These are phyloP conservation scores for Ectropis grisescens DNA, from an alignment of 1,140 invertebrate genomes.

Conservation along the genomic window DNA sequence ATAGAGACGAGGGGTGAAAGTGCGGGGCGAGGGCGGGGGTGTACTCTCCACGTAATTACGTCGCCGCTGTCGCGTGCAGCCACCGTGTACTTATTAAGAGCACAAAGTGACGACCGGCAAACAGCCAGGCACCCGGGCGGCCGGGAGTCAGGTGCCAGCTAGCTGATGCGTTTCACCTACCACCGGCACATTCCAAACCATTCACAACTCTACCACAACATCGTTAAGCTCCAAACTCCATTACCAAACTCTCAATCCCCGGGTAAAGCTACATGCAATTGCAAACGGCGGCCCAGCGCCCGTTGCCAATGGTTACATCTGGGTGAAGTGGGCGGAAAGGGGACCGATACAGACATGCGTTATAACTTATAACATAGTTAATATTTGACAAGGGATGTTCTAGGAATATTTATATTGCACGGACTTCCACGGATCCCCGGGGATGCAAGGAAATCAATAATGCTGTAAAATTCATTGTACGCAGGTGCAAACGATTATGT, in stretches of 20 bases:
- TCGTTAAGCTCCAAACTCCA: not conserved
- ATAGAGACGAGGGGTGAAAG: not conserved
- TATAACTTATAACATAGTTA: slow-evolving; percentile 26
- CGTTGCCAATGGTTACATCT: slow-evolving; percentile 58
- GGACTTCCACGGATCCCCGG: not conserved
- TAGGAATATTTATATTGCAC: slow-evolving; percentile 4
- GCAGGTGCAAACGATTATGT: too few relatives aligned
- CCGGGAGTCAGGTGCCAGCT: slow-evolving; percentile 43
- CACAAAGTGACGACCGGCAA: slow-evolving; percentile 43
- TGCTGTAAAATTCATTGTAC: not conserved
- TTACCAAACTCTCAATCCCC: not conserved
- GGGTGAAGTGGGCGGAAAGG: slow-evolving; percentile 11
- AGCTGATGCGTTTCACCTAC: slow-evolving; percentile 40
- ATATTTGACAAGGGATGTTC: slow-evolving; percentile 27
- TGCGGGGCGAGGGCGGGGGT: not conserved
- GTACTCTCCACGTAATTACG: slow-evolving; percentile 43
- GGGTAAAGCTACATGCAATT: not conserved
- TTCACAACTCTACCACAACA: not conserved
- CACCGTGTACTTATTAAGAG: slow-evolving; percentile 33
- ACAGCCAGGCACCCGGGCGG: slow-evolving; percentile 22
- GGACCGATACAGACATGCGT: slow-evolving; percentile 24
- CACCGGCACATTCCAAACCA: too few relatives aligned
- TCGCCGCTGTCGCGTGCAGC: slow-evolving; percentile 41
- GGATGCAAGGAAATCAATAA: not conserved
- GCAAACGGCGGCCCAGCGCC: slow-evolving; percentile 14